These are phyloP conservation scores for Chironex yamaguchii DNA, from an alignment of 30 jellyfish, hydroid and myxozoan genomes.

Conservation along the genomic window DNA sequence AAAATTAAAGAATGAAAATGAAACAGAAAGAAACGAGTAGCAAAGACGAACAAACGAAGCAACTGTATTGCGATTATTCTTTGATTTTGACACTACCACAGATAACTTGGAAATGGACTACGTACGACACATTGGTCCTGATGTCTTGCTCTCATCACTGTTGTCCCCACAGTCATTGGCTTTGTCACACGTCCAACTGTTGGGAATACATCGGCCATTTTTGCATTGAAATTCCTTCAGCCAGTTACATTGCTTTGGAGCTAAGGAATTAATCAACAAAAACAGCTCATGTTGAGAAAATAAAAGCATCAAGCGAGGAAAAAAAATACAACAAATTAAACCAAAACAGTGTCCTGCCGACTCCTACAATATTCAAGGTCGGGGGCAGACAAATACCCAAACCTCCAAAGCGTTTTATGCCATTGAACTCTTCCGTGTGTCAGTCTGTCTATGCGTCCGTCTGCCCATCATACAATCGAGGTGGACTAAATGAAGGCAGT, in stretches of 20 bases:
- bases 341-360: no score
- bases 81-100: no score
- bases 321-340: not conserved
- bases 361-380: no score
- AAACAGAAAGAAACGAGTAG: no score
- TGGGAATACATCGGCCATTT: conserved; percentile 74
- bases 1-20: no score
- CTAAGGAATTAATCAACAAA: not conserved
- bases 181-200: conserved; percentile 82
- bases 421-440: no score
- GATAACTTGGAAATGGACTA: not conserved
- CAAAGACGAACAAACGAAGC: not conserved
- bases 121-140: conserved; percentile 74
- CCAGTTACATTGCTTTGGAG: conserved; percentile 34
- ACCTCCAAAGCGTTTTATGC: no score
- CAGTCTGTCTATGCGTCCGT: no score
- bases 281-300: not conserved
- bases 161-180: conserved; percentile 87
- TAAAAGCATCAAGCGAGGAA: not conserved
- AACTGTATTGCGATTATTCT: not conserved
- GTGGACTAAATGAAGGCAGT: no score
- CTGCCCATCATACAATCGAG: no score
- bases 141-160: conserved; percentile 86
- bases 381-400: no score
- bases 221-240: conserved; percentile 75